phyloP scores from a whole-genome alignment of 1,140 invertebrate species.

The Drosophila pseudoobscura region DNA sequence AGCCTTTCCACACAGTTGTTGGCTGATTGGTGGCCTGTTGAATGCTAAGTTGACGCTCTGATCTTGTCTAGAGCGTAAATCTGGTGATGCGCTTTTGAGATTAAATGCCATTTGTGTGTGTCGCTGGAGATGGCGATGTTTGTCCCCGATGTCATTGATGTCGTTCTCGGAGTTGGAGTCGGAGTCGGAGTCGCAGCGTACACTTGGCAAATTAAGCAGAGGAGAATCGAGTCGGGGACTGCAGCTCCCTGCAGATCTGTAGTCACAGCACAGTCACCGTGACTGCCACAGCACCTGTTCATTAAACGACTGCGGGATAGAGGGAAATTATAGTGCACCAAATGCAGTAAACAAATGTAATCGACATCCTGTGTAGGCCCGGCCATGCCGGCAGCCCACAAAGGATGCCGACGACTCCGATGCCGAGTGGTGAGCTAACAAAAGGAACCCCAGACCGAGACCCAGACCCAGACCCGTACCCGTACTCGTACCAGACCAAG shows the following conservation, averaged over 20 bases:
- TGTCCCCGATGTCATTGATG: slow-evolving; percentile 8
- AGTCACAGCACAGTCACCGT: slow-evolving; percentile 4
- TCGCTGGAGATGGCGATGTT: slow-evolving; percentile 27
- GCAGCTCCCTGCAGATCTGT: background rate
- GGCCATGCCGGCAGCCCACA: slow-evolving; percentile 25
- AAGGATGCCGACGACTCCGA: slow-evolving; percentile 68
- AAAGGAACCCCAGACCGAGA: slow-evolving; percentile 18
- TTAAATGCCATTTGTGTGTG: slow-evolving; percentile 72
- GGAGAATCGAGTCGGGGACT: background rate
- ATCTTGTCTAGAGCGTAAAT: slow-evolving; percentile 79
- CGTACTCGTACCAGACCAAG: slow-evolving; percentile 2
- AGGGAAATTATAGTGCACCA: slow-evolving; percentile 70
- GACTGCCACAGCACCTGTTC: slow-evolving; percentile 63
- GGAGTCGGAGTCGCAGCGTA: slow-evolving; percentile 2
- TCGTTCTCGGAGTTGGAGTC: background rate
- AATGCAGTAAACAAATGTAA: slow-evolving; percentile 80
- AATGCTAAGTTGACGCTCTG: slow-evolving; percentile 79
- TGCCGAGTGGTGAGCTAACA: slow-evolving; percentile 41
- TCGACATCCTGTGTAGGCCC: slow-evolving; percentile 68
- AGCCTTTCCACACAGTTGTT: slow-evolving; percentile 24
- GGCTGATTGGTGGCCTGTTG: slow-evolving; percentile 74
- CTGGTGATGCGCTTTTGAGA: slow-evolving; percentile 71
- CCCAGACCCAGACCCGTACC: background rate
- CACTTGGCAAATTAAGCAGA: slow-evolving; percentile 58
- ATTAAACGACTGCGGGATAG: slow-evolving; percentile 57